phyloP scores from a whole-genome alignment of 2,888 invertebrate genomes.

The Pomacea canaliculata region DNA sequence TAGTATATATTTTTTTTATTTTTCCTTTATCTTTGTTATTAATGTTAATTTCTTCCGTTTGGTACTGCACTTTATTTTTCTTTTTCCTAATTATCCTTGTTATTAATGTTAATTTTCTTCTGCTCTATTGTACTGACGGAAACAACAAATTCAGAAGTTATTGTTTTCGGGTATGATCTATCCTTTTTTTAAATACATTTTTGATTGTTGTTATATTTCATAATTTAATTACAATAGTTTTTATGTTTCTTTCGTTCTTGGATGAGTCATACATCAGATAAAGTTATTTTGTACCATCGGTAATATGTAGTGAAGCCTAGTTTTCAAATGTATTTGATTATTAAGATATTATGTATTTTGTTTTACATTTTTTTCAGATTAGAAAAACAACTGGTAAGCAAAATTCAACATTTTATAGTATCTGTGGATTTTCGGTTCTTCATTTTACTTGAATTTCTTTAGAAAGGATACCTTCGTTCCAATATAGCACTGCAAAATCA shows the following conservation, averaged over 20 bases:
- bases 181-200: background rate
- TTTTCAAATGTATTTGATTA: too few relatives aligned
- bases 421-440: background rate
- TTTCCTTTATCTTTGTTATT: background rate
- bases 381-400: background rate
- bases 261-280: background rate
- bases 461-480: background rate
- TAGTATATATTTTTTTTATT: background rate
- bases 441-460: background rate
- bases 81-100: background rate
- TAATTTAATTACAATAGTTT: background rate
- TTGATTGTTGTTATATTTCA: too few relatives aligned
- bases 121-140: too few relatives aligned
- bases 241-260: background rate
- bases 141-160: too few relatives aligned
- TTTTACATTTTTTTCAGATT: background rate
- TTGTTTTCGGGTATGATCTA: background rate
- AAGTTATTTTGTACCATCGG: too few relatives aligned
- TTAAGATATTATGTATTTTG: too few relatives aligned
- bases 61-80: background rate
- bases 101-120: background rate
- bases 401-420: background rate
- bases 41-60: background rate
- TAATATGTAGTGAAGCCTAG: too few relatives aligned
- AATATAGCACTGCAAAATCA: background rate